phyloP scores from a whole-genome alignment of 2,888 invertebrate species.

The Parascotia fuliginaria region DNA sequence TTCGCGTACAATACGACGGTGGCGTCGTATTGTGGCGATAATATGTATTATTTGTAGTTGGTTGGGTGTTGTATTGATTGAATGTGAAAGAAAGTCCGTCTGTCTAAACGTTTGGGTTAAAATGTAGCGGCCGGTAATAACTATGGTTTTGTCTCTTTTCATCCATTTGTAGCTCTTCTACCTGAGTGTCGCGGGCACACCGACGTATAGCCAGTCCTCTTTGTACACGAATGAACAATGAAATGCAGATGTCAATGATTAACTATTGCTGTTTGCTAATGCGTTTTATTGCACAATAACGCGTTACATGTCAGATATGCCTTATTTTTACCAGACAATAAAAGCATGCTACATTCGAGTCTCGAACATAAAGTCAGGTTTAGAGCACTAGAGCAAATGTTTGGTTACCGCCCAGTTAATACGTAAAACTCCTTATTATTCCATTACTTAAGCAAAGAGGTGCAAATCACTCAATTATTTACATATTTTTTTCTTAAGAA shows the following conservation, averaged over 20 bases:
- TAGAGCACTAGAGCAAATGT: no score
- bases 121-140: slow-evolving; percentile 58
- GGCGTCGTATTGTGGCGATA: slow-evolving; percentile 45
- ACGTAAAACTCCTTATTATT: no score
- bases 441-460: no score
- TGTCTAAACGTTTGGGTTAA: slow-evolving; percentile 65
- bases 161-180: slow-evolving; percentile 41
- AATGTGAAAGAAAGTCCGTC: slow-evolving; percentile 63
- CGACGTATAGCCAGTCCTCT: slow-evolving; percentile 18
- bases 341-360: no score
- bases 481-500: no score
- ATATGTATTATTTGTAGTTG: slow-evolving; percentile 38
- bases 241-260: slow-evolving; percentile 25
- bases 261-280: slow-evolving; percentile 1
- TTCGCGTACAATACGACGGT: slow-evolving; percentile 78
- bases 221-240: slow-evolving; percentile 25
- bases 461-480: no score
- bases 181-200: slow-evolving; percentile 41
- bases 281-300: not conserved
- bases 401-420: no score
- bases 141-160: slow-evolving; percentile 72
- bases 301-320: no score
- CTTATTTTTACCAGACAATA: no score
- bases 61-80: slow-evolving; percentile 74
- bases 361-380: no score